These are phyloP conservation scores for Potorous gilbertii DNA, from an alignment of 2,797 vertebrate genomes.

Conservation along the genomic window DNA sequence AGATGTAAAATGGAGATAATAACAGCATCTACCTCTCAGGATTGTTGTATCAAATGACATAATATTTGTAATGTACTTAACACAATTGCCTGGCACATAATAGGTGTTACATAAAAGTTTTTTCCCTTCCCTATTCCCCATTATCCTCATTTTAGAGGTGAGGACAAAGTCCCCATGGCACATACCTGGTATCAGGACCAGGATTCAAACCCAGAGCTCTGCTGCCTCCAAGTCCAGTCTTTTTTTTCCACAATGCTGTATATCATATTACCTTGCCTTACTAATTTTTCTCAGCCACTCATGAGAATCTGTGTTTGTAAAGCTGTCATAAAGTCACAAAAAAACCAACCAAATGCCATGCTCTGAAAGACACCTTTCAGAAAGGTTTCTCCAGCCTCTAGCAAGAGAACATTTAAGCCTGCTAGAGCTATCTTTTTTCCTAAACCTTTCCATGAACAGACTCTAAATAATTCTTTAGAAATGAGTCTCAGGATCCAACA, in stretches of 20 bases:
- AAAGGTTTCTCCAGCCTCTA: neutral
- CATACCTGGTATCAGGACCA: neutral
- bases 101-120: neutral
- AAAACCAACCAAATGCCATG: neutral
- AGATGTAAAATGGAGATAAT: neutral
- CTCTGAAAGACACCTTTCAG: neutral
- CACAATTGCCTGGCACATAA: neutral
- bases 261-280: neutral
- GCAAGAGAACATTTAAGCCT: neutral
- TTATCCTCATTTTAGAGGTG: neutral
- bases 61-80: neutral
- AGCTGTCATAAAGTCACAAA: neutral
- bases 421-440: neutral
- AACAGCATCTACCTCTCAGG: neutral
- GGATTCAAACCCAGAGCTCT: neutral
- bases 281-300: conserved; percentile 19
- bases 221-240: neutral
- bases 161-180: neutral
- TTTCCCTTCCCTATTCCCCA: neutral
- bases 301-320: neutral
- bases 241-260: neutral
- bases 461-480: neutral
- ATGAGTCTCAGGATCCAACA: rapidly evolving
- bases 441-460: neutral
- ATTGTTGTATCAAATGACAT: neutral